Evolutionary conservation across 2,888 invertebrate genomes (phyloP), one percentile per base, ranked within the genome.

Genomic region (Erannis defoliaria): DNA sequence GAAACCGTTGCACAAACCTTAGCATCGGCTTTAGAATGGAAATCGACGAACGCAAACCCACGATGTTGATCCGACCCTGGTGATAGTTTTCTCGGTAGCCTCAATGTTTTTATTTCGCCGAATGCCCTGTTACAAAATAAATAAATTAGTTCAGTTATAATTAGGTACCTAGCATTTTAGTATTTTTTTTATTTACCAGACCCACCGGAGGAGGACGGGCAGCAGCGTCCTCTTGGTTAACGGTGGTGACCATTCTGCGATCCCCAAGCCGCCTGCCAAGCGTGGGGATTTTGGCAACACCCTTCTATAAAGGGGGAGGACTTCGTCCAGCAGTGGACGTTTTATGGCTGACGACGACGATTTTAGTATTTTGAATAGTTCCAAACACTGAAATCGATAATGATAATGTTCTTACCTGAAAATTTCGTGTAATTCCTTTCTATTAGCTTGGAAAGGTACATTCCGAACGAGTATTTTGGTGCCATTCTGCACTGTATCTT

Each of bases 31-130:
- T 96, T 96, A 0, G 96, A 96, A 65, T 96, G 93, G 87, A 96
- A 99, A 84, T 99, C 99, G 4, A 99, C 96, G 85, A 99, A 99
- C 6, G 97, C 98, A 89, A 99, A 99, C 55, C 99, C 99, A 77
- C 99, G 94, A 88, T 99, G 99, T 70, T 95, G 94, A 58, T 96
- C 96, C 4, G 95, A 94, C 0, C 96, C 97, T 0, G 94, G 89
- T 0, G 96, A 93, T 81, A 98, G 91, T 93, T 99, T 99, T 82
- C 96, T 97, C 0, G 99, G 99, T 64, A 99, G 88, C 68, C 99
- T 94, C 14, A 99, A 94, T 10, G 96, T 96, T 86, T 98, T 98
- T 61, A 99, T 93, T 85, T 98, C 97, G 12, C 99, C 99, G 93
- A 99, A 99, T 18, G 97, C 96, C 81, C 97, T 97, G 85, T 66